Evolutionary conservation across 1,140 invertebrate species (phyloP).

Genomic region (Listronotus oregonensis): DNA sequence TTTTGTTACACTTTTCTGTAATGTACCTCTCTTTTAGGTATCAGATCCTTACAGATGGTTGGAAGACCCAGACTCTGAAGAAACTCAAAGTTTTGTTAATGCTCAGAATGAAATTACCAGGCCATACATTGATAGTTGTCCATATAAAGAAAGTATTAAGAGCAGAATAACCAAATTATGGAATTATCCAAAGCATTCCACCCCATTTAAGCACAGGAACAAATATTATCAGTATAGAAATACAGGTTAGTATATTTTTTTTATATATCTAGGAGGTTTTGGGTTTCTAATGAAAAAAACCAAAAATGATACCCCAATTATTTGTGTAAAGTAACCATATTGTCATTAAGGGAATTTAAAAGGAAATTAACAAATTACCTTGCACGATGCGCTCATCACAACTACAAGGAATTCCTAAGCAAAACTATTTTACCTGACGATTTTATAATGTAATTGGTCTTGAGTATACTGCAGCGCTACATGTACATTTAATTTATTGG

Average conservation of each 20-base stretch:
- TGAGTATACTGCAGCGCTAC: too few relatives aligned
- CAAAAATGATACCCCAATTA: too few relatives aligned
- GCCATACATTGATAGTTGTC: constrained; percentile 82
- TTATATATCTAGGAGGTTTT: too few relatives aligned
- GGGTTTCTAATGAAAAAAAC: too few relatives aligned
- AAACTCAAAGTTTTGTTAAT: constrained; percentile 92
- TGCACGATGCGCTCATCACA: too few relatives aligned
- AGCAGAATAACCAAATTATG: constrained; percentile 84
- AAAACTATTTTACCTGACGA: too few relatives aligned
- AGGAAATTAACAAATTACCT: too few relatives aligned
- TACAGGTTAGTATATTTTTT: constrained; percentile 64
- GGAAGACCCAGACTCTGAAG: constrained; percentile 91
- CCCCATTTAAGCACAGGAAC: constrained; percentile 80
- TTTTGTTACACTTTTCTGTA: background rate
- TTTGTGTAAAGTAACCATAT: too few relatives aligned
- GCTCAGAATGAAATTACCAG: constrained; percentile 88
- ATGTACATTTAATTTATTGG: too few relatives aligned
- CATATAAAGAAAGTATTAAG: constrained; percentile 73
- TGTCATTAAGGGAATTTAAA: too few relatives aligned
- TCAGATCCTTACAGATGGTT: constrained; percentile 94
- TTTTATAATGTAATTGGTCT: too few relatives aligned
- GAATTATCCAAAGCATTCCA: constrained; percentile 95
- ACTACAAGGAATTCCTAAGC: too few relatives aligned
- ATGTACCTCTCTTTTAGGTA: constrained; percentile 63
- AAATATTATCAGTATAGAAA: constrained; percentile 95